Evolutionary conservation across 1,140 invertebrate species (phyloP), one percentile per base, ranked within the genome.

Genomic region (Armadillidium nasatum): DNA sequence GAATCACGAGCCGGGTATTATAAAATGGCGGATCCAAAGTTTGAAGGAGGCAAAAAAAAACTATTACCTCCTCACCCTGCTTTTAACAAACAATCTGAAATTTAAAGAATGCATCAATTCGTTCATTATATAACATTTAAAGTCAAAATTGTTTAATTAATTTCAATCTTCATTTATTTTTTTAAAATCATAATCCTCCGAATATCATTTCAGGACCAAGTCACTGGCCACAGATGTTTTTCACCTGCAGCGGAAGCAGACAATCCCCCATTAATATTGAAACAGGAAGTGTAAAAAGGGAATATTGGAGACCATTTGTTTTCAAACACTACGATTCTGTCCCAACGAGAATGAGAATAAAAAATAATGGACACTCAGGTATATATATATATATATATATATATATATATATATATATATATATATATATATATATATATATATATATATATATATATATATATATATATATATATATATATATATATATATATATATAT

Each of bases 191-290:
- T 71, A 71, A 71, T 71, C 19, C 13, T 44, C 33, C 60, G 13
- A 10, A 10, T 19, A 6, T 13, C 10, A 13, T 43, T 10, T 4
- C 71, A 81, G 80, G 80, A 0, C 76, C 80, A 1, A 72, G 60
- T n/a, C 74, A 81, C 72, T 81, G 80, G 80, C 73, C 74, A 3
- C 71, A 77, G 10, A 45, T 76, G 72, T 79, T 79, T 54, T 33
- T 33, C 22, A 76, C 78, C 13, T 81, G 80, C 68, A 76, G 71
- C 15, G 76, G 77, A 0, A 71, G 69, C 23, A 15, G 80, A 11
- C 80, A 81, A 73, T 79, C 78, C 11, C 80, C 80, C 44, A 81
- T 81, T 76, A 80, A 78, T 78, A 81, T 81, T 33, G 80, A 81
- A 44, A 81, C 80, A 7, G 71, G 71, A 15, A 81, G 78, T 72